Evolutionary conservation across 2,797 vertebrate genomes (phyloP).

Genomic region (Delichon dasypus): DNA sequence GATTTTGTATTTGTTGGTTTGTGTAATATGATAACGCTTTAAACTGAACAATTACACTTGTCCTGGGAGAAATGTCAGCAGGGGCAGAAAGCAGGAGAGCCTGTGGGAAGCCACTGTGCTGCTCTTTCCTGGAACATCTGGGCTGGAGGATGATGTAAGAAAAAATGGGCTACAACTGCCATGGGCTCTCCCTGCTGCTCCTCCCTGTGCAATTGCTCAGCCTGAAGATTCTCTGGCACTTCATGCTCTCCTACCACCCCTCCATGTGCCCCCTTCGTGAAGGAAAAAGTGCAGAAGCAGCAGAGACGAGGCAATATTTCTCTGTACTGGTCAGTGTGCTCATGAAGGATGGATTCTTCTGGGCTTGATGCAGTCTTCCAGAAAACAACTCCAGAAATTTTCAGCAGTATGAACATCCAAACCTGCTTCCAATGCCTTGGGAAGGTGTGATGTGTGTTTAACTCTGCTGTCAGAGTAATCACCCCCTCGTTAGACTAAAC

Average conservation of each 20-base stretch:
- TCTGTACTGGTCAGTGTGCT: neutral
- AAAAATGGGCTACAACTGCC: neutral
- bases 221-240: neutral
- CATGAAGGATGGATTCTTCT: accelerated
- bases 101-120: neutral
- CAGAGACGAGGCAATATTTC: neutral
- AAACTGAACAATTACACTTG: neutral
- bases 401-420: neutral
- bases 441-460: neutral
- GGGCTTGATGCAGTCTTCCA: neutral
- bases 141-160: neutral
- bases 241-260: neutral
- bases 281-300: neutral
- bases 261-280: accelerated
- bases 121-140: neutral
- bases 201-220: accelerated
- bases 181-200: neutral
- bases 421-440: neutral
- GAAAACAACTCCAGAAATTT: neutral
- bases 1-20: neutral
- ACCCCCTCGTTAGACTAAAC: neutral
- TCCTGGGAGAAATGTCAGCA: neutral
- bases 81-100: neutral
- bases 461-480: neutral
- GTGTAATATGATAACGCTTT: neutral